phyloP scores from a whole-genome alignment of 2,888 invertebrate species.

The Sialis fuliginosa region DNA sequence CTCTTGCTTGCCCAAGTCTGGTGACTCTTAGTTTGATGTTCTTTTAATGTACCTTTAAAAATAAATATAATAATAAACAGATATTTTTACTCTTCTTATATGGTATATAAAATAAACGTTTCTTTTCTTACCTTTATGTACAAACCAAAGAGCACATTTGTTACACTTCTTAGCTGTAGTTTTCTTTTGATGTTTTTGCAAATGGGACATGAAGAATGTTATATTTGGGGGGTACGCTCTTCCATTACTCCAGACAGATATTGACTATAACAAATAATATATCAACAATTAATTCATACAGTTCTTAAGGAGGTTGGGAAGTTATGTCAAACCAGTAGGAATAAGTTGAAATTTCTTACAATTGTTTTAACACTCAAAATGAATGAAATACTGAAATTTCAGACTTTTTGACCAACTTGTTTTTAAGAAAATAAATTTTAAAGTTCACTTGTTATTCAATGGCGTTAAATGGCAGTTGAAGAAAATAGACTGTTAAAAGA shows the following conservation, averaged over 20 bases:
- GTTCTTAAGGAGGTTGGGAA: too few relatives aligned
- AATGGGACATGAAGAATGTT: conserved; percentile 46
- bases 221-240: conserved; percentile 42
- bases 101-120: too few relatives aligned
- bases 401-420: too few relatives aligned
- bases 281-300: conserved; percentile 4
- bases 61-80: conserved; percentile 1
- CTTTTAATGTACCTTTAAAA: conserved; percentile 33
- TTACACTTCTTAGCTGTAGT: conserved; percentile 45
- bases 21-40: conserved; percentile 36
- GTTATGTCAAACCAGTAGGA: too few relatives aligned
- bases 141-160: conserved; percentile 57
- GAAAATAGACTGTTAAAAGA: too few relatives aligned
- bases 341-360: too few relatives aligned
- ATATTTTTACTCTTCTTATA: too few relatives aligned
- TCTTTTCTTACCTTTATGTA: conserved; percentile 39
- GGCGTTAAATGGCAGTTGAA: too few relatives aligned
- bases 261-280: conserved; percentile 18
- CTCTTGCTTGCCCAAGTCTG: conserved; percentile 21
- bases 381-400: too few relatives aligned
- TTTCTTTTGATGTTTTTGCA: conserved; percentile 50
- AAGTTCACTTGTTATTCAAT: too few relatives aligned
- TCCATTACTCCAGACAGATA: conserved; percentile 29
- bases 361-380: too few relatives aligned
- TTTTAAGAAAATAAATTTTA: too few relatives aligned